Conservation (phyloP, 2,797 vertebrate species). For the Vireo griseus region DNA sequence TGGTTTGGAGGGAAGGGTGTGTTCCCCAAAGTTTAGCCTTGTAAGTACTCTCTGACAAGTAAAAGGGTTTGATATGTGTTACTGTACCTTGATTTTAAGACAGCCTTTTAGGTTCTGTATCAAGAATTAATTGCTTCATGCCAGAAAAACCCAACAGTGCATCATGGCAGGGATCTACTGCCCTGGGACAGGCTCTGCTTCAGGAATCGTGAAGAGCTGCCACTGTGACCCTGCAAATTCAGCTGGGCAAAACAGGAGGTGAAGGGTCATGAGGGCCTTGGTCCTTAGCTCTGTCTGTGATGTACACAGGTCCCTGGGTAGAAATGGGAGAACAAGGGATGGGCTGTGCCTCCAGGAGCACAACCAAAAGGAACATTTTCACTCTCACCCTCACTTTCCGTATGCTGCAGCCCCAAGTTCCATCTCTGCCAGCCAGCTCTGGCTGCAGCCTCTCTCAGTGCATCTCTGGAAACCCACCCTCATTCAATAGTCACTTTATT, state of each 20-base stretch:
- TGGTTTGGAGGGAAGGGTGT: not conserved
- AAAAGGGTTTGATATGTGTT: fast-evolving
- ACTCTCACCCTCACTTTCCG: not conserved
- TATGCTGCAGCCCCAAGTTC: fast-evolving
- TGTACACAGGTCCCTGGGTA: fast-evolving
- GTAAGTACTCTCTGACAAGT: not conserved
- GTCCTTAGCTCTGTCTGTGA: not conserved
- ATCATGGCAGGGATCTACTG: not conserved
- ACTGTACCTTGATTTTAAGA: not conserved
- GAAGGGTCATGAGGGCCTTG: fast-evolving
- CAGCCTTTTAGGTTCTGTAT: not conserved
- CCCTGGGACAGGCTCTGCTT: not conserved
- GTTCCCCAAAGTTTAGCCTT: not conserved
- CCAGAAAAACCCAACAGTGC: not conserved
- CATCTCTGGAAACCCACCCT: not conserved
- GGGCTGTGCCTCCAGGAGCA: not conserved
- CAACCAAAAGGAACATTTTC: fast-evolving
- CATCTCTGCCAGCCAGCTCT: not conserved
- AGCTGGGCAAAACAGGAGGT: not conserved
- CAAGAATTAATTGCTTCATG: not conserved
- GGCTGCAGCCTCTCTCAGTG: not conserved
- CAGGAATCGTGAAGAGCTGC: not conserved
- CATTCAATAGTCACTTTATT: not conserved
- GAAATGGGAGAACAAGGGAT: fast-evolving
- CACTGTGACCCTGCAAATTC: not conserved